These are phyloP conservation scores for Tricholauxania praeusta DNA, from an alignment of 2,888 invertebrate species.

Conservation along the genomic window DNA sequence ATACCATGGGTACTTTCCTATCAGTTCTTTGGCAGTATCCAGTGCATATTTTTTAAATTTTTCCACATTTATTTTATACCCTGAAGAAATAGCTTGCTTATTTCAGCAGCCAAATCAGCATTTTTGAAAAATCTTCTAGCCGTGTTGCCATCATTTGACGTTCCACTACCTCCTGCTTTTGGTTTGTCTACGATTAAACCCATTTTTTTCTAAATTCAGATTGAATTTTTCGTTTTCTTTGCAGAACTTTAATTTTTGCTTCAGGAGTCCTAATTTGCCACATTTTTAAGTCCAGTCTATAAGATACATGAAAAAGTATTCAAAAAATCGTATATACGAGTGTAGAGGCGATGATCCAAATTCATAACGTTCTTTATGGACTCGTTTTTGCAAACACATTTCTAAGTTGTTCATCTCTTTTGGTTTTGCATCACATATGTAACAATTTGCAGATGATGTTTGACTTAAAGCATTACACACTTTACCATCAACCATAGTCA, in stretches of 20 bases:
- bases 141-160: no score
- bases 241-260: no score
- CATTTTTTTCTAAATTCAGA: constrained; percentile 22
- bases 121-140: constrained; percentile 27
- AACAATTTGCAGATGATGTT: no score
- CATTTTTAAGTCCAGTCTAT: no score
- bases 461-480: no score
- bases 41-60: constrained; percentile 19
- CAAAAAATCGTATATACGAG: constrained; percentile 43
- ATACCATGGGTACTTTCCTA: no score
- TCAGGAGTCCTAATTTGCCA: no score
- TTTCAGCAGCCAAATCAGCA: constrained; percentile 14
- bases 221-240: constrained; percentile 1
- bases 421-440: background rate
- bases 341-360: constrained; percentile 38
- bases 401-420: background rate
- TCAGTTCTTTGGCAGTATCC: background rate
- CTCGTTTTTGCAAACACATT: constrained; percentile 5
- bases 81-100: constrained; percentile 25
- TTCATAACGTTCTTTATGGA: constrained; percentile 9
- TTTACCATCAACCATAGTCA: no score
- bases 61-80: constrained; percentile 31
- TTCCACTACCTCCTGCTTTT: constrained; percentile 26
- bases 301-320: constrained; percentile 29
- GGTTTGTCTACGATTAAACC: constrained; percentile 31